A percentile compares a stretch with the other conserved stretches of the same genome.
phyloP scores from a whole-genome alignment of 2,888 invertebrate genomes.

The Trissolcus brochymenae region DNA sequence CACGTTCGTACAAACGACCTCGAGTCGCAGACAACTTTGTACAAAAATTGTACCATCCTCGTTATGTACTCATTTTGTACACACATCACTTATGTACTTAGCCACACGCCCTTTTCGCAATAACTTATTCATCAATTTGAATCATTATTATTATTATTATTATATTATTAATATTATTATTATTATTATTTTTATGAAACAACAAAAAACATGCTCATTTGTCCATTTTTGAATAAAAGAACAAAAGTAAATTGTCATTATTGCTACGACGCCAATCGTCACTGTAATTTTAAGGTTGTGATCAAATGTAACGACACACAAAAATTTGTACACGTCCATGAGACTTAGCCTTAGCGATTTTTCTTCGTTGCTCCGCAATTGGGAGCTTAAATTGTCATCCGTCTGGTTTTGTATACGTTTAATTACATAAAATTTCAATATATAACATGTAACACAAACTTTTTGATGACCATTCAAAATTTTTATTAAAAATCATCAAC shows the following conservation, averaged over 20 bases:
- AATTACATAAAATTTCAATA: background rate
- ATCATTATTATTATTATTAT: background rate
- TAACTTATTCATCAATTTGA: conserved; percentile 26
- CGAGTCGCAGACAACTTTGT: background rate
- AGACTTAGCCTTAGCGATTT: conserved; percentile 46
- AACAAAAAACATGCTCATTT: conserved; percentile 11
- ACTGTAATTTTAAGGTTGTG: conserved; percentile 32
- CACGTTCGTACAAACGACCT: background rate
- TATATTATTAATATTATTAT: too few relatives aligned
- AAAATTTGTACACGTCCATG: conserved; percentile 27
- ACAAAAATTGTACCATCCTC: background rate
- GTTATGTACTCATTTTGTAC: background rate
- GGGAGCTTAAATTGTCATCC: too few relatives aligned
- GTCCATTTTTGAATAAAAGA: background rate
- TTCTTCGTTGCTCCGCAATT: conserved; percentile 43
- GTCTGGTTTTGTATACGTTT: background rate
- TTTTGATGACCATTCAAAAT: background rate
- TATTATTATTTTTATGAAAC: too few relatives aligned
- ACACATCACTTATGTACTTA: conserved; percentile 19
- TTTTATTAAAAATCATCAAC: background rate
- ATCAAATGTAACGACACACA: conserved; percentile 31
- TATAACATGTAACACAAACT: background rate
- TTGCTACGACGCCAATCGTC: conserved; percentile 6
- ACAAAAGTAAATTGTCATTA: conserved; percentile 3
- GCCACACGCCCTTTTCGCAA: conserved; percentile 7